Conservation (phyloP, 2,797 vertebrate genomes). For the Chromis chromis region DNA sequence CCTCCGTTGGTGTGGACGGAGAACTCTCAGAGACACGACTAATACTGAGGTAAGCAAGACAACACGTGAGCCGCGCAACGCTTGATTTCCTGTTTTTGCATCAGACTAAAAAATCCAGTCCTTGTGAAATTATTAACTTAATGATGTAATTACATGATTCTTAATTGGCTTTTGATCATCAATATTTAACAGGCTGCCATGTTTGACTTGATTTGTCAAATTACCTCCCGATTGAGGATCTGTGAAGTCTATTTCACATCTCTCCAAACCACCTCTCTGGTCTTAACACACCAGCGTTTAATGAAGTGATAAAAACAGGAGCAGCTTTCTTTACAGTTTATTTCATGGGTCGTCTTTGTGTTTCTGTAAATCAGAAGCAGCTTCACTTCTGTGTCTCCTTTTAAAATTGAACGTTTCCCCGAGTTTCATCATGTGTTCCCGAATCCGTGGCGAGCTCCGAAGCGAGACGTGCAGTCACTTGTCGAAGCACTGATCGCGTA, state of each 20-base stretch:
- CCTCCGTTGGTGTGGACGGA: not conserved
- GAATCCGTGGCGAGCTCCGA: conserved; percentile 26
- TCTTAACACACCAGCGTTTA: not conserved
- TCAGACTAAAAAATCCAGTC: conserved; percentile 29
- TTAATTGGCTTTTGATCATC: conserved; percentile 52
- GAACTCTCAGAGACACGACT: not conserved
- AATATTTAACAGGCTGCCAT: conserved; percentile 44
- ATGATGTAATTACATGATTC: conserved; percentile 52
- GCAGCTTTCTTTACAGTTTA: not conserved
- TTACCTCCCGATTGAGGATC: conserved; percentile 44
- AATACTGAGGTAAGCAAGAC: too few species aligned
- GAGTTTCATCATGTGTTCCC: conserved; percentile 54
- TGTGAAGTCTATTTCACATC: conserved; percentile 20
- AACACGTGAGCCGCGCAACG: conserved; percentile 13
- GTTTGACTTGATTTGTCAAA: conserved; percentile 44
- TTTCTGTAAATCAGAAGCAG: conserved; percentile 15
- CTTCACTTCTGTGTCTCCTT: conserved; percentile 21
- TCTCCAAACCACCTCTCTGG: not conserved
- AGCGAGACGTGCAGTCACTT: conserved; percentile 20
- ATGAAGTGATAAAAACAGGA: conserved; percentile 6
- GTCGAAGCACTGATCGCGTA: conserved; percentile 28
- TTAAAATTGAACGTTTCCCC: conserved; percentile 38
- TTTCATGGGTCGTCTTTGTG: conserved; percentile 12
- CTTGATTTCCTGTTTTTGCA: conserved; percentile 53
- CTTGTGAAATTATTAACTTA: conserved; percentile 48